Base-by-base conservation (phyloP, 2,113 vertebrate species). In the Amia ocellicauda region DNA sequence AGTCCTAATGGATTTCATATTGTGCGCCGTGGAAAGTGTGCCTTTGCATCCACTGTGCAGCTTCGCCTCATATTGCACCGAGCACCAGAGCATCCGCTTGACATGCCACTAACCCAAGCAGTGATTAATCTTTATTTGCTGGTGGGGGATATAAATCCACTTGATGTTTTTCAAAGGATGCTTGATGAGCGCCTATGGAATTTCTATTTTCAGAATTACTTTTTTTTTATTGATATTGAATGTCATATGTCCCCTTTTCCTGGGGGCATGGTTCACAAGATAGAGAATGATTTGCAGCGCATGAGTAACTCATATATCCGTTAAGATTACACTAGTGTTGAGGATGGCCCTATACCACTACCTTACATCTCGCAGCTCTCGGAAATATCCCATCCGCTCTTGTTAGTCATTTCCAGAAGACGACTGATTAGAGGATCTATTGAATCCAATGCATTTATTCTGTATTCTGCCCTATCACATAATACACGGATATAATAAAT, bases 141-240 rank as follows among this genome's bases (percentile, higher is more conserved):
- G 19, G 19, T 24, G 24, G 19, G 62, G 11, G 52, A 53, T 64
- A 54, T 56, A 54, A 49, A 64, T 29, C 42, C 36, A 23, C 22
- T 54, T 29, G 45, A 47, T 36, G n/a, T 47, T 36, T 58, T 58
- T 58, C 36, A 58, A 58, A 58, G 19, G 28, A 58, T 56, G 52
- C 54, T n/a, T 47, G 26, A 19, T 28, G 40, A 40, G 27, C 10
- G 28, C 55, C 55, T 58, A 58, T 58, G 56, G 56, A 42, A 42
- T n/a, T 40, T 20, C 19, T 28, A 42, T 26, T 47, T 16, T 17
- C 10, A 43, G 53, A 43, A 54, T 36, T 9, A 26, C 27, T 54
- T 57, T 64, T 50, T n/a, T 75, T 78, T 81, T 76, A 74, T 80
- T 78, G 77, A 77, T 80, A 76, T 67, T 24, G 60, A 79, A 67